Base-by-base conservation (phyloP, 2,113 vertebrate species). In the Lichenostomus cassidix region DNA sequence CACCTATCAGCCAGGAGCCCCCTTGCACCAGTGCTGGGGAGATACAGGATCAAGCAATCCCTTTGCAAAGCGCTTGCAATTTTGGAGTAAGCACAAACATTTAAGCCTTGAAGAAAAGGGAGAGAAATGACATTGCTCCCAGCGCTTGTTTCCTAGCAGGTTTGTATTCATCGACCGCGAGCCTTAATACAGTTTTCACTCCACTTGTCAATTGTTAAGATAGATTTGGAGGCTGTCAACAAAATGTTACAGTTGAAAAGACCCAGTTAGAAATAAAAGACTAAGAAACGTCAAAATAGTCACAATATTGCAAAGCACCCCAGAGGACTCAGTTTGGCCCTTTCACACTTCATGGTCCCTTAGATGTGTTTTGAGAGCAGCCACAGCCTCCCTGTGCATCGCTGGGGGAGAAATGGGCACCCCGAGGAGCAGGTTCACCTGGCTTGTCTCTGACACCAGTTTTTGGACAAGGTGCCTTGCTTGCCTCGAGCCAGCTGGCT, bases 111-210 rank as follows among this genome's bases (percentile, higher is more conserved):
- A 69, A 84, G 41, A 49, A 68, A 96, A 91, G 12, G 47, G 77
- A 92, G 44, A 83, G 18, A 83, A 94, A 90, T 68, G 1, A 29
- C 33, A 52, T 47, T 94, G 63, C 44, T 96, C 49, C 47, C 44
- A 80, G 82, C 35, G 31, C 88, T 83, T 67, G 20, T 78, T 92
- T 86, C 85, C 75, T 83, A 83, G 64, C 93, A 81, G 87, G 47
- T 75, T 64, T 77, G 29, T 83, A 88, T 63, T 95, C 75, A 90
- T 93, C 5, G 7, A 68, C 56, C 1, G 0, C 1, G 0, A 85
- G 63, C 59, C 55, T 93, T 95, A 94, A 90, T 71, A 83, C 75
- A 83, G 82, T 93, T 95, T 94, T 96, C 82, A 93, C 56, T 95
- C 64, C 60, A 44, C 49, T 92, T 94, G 90, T 92, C 92, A 93